These are phyloP conservation scores for Acanthosoma haemorrhoidale DNA, from an alignment of 2,888 invertebrate genomes.

Conservation along the genomic window DNA sequence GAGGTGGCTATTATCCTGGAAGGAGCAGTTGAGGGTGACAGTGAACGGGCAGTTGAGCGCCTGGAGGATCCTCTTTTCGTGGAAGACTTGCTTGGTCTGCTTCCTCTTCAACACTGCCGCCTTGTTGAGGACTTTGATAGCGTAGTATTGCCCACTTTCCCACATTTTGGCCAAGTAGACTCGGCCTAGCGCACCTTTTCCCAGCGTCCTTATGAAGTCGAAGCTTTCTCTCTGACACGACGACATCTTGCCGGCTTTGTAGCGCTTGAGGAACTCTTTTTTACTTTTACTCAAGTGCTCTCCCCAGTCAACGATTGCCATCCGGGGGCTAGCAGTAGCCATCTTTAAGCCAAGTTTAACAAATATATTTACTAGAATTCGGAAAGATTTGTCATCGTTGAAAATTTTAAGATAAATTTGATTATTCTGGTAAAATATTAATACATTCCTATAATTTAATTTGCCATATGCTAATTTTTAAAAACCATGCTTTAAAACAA, in stretches of 20 bases:
- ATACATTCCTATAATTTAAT: no score
- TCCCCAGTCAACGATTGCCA: constrained; percentile 29
- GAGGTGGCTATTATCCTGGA: constrained; percentile 78
- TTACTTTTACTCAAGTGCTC: constrained; percentile 23
- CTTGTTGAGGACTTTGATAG: constrained; percentile 32
- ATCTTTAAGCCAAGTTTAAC: no score
- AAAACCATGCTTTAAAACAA: no score
- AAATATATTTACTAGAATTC: no score
- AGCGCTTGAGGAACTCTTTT: constrained; percentile 24
- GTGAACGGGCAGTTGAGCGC: constrained; percentile 84
- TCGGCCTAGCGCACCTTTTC: constrained; percentile 31
- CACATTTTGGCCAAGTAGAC: constrained; percentile 20
- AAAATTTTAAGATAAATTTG: no score
- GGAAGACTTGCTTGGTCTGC: constrained; percentile 31
- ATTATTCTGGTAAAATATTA: no score
- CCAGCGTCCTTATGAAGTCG: constrained; percentile 28
- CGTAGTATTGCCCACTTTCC: constrained; percentile 23
- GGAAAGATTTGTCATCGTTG: no score
- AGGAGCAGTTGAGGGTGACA: constrained; percentile 76
- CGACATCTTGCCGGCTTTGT: not conserved
- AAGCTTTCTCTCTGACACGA: constrained; percentile 23
- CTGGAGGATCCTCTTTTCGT: constrained; percentile 81
- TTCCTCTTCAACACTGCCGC: constrained; percentile 25
- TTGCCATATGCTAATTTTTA: no score
- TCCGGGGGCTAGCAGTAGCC: no score